Conservation (phyloP, 2,797 vertebrate species). For the Sebastes hubbsi region DNA sequence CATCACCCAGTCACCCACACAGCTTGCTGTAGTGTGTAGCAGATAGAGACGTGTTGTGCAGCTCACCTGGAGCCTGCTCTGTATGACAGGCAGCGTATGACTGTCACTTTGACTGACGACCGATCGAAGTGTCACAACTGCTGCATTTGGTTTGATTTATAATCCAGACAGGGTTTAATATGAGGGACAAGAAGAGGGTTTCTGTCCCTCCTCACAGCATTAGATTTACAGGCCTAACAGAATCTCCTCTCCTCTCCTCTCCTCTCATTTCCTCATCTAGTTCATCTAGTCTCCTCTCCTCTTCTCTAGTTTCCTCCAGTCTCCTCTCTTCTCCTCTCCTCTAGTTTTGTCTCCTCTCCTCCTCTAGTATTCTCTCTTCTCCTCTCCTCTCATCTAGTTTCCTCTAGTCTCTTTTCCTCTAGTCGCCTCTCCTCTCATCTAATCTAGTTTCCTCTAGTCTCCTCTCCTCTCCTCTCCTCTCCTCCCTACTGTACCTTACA, state of each 20-base stretch:
- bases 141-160: conserved; percentile 54
- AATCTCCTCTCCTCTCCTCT: background rate
- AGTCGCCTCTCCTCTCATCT: too few species aligned
- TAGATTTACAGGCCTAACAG: conserved; percentile 30
- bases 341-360: too few species aligned
- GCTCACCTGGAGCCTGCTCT: conserved; percentile 49
- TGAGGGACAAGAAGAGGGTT: conserved; percentile 11
- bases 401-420: too few species aligned
- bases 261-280: background rate
- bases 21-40: conserved; percentile 5
- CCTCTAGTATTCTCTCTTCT: too few species aligned
- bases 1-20: background rate
- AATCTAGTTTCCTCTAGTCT: too few species aligned
- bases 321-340: too few species aligned
- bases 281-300: background rate
- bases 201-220: background rate
- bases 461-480: background rate
- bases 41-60: conserved; percentile 23
- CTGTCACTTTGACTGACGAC: conserved; percentile 60
- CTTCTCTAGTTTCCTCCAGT: too few species aligned
- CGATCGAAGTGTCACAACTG: conserved; percentile 8
- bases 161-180: conserved; percentile 22
- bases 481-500: background rate
- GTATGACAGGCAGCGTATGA: conserved; percentile 51
- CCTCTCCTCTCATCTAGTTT: too few species aligned